A percentile compares a stretch with the other conserved stretches of the same genome.
Conservation (phyloP, 2,888 invertebrate genomes). For the Luperina nickerlii region DNA sequence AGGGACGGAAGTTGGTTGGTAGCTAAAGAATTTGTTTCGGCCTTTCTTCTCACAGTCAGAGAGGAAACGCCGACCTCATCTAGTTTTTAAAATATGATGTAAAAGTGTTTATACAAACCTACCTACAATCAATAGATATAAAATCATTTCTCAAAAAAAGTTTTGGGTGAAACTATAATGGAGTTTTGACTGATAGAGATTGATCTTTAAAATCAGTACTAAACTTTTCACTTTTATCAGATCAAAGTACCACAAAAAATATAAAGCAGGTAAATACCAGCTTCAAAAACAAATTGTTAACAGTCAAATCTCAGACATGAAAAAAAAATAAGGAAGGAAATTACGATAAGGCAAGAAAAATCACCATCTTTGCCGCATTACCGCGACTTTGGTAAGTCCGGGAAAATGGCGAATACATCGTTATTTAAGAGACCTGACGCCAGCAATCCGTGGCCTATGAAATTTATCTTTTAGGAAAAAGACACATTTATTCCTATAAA, state of each 20-base stretch:
- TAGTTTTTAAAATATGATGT: too few relatives aligned
- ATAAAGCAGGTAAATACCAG: background rate
- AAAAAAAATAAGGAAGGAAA: constrained; percentile 21
- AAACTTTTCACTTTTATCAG: too few relatives aligned
- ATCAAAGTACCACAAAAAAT: background rate
- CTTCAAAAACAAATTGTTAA: constrained; percentile 31
- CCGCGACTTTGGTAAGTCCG: constrained; percentile 8
- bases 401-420: constrained; percentile 26
- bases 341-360: constrained; percentile 23
- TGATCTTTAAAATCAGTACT: background rate
- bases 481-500: background rate
- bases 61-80: too few relatives aligned
- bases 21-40: background rate
- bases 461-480: constrained; percentile 29
- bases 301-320: constrained; percentile 9
- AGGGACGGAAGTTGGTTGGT: background rate
- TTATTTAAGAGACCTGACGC: constrained; percentile 18
- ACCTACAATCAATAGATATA: background rate
- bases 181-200: background rate
- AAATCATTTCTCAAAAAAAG: background rate
- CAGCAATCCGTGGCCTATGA: constrained; percentile 33
- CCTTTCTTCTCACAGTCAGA: too few relatives aligned
- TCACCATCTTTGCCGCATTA: constrained; percentile 38
- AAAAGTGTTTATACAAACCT: background rate
- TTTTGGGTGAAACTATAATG: background rate